Percentiles rank a stretch among this genome's conserved stretches.
phyloP scores from a whole-genome alignment of 2,888 invertebrate genomes.

The Athalia cordata region DNA sequence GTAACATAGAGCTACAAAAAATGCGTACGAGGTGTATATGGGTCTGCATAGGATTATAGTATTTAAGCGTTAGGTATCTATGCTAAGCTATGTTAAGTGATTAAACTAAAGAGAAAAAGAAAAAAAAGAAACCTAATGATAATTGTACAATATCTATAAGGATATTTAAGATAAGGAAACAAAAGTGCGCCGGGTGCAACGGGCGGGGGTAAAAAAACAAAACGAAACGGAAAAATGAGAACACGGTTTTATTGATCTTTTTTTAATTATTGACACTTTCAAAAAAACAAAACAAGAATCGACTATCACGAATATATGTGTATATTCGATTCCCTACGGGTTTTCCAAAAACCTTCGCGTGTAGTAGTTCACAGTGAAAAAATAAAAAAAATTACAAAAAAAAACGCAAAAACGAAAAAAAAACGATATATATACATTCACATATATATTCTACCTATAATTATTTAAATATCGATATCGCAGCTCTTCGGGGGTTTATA shows the following conservation, averaged over 20 bases:
- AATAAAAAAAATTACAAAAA: background rate
- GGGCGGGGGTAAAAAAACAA: constrained; percentile 56
- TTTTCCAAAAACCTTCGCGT: too few relatives aligned
- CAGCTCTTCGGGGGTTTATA: constrained; percentile 54
- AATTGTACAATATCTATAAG: constrained; percentile 48
- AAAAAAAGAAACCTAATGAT: constrained; percentile 61
- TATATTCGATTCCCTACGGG: too few relatives aligned
- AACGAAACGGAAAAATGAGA: constrained; percentile 46
- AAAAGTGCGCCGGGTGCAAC: constrained; percentile 65
- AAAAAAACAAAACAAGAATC: background rate
- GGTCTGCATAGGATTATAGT: constrained; percentile 35
- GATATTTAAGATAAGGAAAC: constrained; percentile 60
- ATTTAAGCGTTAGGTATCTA: constrained; percentile 48
- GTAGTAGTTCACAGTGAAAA: too few relatives aligned
- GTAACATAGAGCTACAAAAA: constrained; percentile 50
- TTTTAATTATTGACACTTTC: constrained; percentile 39
- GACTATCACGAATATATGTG: background rate
- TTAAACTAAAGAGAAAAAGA: constrained; percentile 56
- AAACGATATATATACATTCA: background rate
- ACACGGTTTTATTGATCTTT: constrained; percentile 42
- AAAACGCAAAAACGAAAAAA: background rate
- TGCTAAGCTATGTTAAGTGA: constrained; percentile 54
- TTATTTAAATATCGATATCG: background rate
- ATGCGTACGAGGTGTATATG: constrained; percentile 59
- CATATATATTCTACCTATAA: too few relatives aligned